A percentile compares a stretch with the other conserved stretches of the same genome.
These are phyloP conservation scores for Drosophila tanythrix DNA, from an alignment of 2,888 invertebrate genomes.

Conservation along the genomic window DNA sequence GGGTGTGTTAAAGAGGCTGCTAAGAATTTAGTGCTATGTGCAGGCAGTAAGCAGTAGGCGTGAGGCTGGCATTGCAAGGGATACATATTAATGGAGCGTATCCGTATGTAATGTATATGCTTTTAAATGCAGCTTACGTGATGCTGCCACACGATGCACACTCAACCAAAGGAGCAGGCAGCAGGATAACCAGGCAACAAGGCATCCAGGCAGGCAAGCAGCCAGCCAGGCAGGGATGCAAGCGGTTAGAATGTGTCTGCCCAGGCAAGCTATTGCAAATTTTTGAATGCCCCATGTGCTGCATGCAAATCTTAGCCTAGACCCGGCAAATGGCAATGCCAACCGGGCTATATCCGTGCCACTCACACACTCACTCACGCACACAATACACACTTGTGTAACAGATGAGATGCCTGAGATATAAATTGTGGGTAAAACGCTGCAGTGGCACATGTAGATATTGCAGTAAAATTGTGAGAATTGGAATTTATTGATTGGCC, in stretches of 20 bases:
- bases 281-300: slow-evolving; percentile 72
- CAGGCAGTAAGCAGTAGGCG: slow-evolving; percentile 62
- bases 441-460: slow-evolving; percentile 78
- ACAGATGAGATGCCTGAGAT: slow-evolving; percentile 79
- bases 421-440: slow-evolving; percentile 76
- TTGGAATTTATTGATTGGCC: slow-evolving; percentile 83
- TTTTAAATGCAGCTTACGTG: slow-evolving; percentile 82
- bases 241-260: slow-evolving; percentile 20
- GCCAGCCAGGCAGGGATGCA: slow-evolving; percentile 13
- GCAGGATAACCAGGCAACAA: slow-evolving; percentile 26
- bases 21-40: slow-evolving; percentile 56
- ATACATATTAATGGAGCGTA: slow-evolving; percentile 82
- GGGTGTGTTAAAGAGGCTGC: slow-evolving; percentile 37
- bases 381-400: slow-evolving; percentile 58
- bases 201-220: slow-evolving; percentile 8
- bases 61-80: slow-evolving; percentile 71
- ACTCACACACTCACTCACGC: slow-evolving; percentile 18
- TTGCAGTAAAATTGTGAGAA: slow-evolving; percentile 80
- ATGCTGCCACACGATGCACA: slow-evolving; percentile 47
- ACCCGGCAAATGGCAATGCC: slow-evolving; percentile 68
- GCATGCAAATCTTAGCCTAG: slow-evolving; percentile 75
- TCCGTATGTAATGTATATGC: slow-evolving; percentile 81
- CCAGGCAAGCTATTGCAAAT: slow-evolving; percentile 62
- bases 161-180: slow-evolving; percentile 32
- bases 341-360: slow-evolving; percentile 33